These are phyloP conservation scores for Drosophila lacteicornis DNA, from an alignment of 1,140 invertebrate genomes.

Conservation along the genomic window DNA sequence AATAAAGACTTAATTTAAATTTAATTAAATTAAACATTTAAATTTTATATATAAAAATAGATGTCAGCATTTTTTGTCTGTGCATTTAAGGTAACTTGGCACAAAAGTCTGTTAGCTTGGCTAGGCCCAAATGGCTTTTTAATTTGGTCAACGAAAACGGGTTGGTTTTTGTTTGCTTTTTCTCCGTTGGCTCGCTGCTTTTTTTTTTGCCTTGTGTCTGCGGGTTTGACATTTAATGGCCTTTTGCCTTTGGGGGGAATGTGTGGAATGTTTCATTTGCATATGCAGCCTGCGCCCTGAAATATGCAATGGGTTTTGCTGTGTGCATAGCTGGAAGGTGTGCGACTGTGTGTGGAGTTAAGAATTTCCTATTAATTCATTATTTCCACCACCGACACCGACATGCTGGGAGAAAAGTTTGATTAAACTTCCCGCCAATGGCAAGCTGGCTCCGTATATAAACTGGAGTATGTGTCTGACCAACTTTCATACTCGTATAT, in stretches of 20 bases:
- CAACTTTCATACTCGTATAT: slow-evolving; percentile 52
- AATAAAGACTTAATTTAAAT: not conserved
- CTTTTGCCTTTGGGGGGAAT: slow-evolving; percentile 30
- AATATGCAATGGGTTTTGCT: slow-evolving; percentile 57
- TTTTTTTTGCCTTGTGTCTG: slow-evolving; percentile 29
- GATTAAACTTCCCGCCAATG: slow-evolving; percentile 74
- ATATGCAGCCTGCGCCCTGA: slow-evolving; percentile 46
- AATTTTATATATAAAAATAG: too few species aligned
- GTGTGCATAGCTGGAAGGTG: slow-evolving; percentile 47
- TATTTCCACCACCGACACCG: slow-evolving; percentile 11
- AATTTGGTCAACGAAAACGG: slow-evolving; percentile 62
- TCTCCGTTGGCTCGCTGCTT: not conserved
- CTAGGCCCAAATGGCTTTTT: slow-evolving; percentile 55
- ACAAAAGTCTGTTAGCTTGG: slow-evolving; percentile 33
- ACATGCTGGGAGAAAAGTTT: slow-evolving; percentile 53
- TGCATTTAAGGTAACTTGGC: slow-evolving; percentile 45
- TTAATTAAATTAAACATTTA: not conserved
- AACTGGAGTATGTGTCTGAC: slow-evolving; percentile 27
- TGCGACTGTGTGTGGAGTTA: slow-evolving; percentile 12
- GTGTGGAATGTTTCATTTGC: slow-evolving; percentile 46
- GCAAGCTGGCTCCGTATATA: slow-evolving; percentile 28
- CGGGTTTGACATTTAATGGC: slow-evolving; percentile 40
- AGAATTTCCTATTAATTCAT: slow-evolving; percentile 44
- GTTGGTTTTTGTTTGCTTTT: slow-evolving; percentile 41
- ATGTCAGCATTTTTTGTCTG: not conserved